Conservation (phyloP, 2,113 vertebrate species). For the Hemichromis elongatus region DNA sequence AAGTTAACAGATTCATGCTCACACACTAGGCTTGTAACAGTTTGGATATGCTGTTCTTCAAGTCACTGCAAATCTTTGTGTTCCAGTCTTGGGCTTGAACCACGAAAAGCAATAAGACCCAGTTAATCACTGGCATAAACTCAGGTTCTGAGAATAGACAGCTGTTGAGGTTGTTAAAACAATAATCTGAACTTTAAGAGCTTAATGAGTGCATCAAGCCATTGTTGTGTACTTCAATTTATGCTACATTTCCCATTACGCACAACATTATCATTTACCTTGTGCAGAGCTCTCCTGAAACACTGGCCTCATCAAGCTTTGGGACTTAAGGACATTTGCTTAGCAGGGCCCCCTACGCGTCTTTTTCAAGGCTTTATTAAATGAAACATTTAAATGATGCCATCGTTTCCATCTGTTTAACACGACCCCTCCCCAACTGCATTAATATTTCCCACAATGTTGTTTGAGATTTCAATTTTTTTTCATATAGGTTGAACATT, state of each 20-base stretch:
- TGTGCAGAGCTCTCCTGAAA: not conserved
- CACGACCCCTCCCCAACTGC: fast-evolving
- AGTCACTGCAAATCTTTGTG: not conserved
- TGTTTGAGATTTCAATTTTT: not conserved
- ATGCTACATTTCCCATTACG: not conserved
- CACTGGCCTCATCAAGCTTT: not conserved
- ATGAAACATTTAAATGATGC: not conserved
- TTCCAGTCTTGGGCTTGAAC: not conserved
- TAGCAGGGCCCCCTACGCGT: not conserved
- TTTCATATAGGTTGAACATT: not conserved
- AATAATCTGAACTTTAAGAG: not conserved
- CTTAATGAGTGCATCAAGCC: not conserved
- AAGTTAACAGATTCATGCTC: not conserved
- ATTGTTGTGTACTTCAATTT: not conserved
- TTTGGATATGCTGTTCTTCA: not conserved
- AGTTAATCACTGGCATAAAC: not conserved
- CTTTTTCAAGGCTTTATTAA: not conserved
- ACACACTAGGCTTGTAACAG: not conserved
- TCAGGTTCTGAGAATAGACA: not conserved
- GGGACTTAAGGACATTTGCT: not conserved
- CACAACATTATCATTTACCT: not conserved
- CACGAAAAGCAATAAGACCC: not conserved
- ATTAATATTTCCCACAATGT: not conserved
- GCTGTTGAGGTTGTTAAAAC: not conserved
- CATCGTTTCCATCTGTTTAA: not conserved